Percentiles rank a stretch among this genome's conserved stretches.
These are phyloP conservation scores for Sylvia atricapilla DNA, from an alignment of 2,113 vertebrate species.

Conservation along the genomic window DNA sequence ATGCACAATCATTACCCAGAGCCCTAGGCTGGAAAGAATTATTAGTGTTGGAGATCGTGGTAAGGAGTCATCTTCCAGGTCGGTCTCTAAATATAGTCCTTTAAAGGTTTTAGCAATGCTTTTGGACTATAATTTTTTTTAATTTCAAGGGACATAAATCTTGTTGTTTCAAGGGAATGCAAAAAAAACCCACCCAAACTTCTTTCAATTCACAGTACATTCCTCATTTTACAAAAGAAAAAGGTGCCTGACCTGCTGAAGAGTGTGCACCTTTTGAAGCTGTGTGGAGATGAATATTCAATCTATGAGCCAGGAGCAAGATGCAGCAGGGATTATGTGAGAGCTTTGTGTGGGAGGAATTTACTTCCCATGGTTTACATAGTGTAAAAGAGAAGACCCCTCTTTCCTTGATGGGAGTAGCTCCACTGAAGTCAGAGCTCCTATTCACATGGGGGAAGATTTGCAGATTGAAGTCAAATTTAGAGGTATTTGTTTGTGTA, in stretches of 20 bases:
- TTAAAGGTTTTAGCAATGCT: not conserved
- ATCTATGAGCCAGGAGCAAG: not conserved
- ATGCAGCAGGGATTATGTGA: not conserved
- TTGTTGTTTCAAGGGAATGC: not conserved
- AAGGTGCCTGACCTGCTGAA: not conserved
- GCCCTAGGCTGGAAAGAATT: slow-evolving; percentile 15
- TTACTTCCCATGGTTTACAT: slow-evolving; percentile 21
- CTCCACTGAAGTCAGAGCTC: not conserved
- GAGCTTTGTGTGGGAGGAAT: slow-evolving; percentile 38
- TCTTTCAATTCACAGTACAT: not conserved
- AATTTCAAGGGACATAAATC: slow-evolving; percentile 33
- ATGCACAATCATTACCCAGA: not conserved
- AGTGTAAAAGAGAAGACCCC: slow-evolving; percentile 18
- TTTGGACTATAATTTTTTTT: slow-evolving; percentile 6
- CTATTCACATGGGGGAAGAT: not conserved
- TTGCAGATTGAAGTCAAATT: not conserved
- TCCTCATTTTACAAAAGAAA: not conserved
- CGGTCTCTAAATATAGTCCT: not conserved
- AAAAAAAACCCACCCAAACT: not conserved
- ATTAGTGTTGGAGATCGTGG: not conserved
- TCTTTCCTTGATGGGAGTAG: not conserved
- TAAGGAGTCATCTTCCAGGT: slow-evolving; percentile 12
- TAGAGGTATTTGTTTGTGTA: slow-evolving; percentile 25
- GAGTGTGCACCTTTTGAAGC: not conserved
- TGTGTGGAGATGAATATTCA: slow-evolving; percentile 21